These are phyloP conservation scores for Taphrorychus bicolor DNA, from an alignment of 2,888 invertebrate genomes.

Conservation along the genomic window DNA sequence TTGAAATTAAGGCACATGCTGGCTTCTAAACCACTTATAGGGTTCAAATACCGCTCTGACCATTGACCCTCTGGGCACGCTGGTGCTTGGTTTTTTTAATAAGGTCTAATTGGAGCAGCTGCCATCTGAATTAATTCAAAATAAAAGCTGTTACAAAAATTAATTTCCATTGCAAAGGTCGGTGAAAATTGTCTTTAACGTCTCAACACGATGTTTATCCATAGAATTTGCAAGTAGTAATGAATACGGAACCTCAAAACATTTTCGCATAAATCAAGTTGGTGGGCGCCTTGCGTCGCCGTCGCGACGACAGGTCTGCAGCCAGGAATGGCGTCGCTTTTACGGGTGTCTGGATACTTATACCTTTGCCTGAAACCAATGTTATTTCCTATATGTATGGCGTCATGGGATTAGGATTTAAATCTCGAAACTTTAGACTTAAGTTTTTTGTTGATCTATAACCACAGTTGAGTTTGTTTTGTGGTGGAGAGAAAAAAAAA, in stretches of 20 bases:
- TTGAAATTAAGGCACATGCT: slow-evolving; percentile 15
- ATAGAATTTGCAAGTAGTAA: not conserved
- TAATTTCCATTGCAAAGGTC: not conserved
- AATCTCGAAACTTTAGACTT: too few relatives aligned
- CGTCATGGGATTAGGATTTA: too few relatives aligned
- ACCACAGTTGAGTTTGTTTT: too few relatives aligned
- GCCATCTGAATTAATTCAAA: slow-evolving; percentile 1
- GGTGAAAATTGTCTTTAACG: not conserved
- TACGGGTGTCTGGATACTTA: slow-evolving; percentile 7
- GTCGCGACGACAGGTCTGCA: slow-evolving; percentile 26
- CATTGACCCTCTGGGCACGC: slow-evolving; percentile 48
- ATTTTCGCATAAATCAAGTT: slow-evolving; percentile 16
- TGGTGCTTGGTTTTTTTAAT: slow-evolving; percentile 12
- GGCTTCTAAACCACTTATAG: slow-evolving; percentile 16
- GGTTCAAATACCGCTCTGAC: slow-evolving; percentile 55
- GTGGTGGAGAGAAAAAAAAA: too few relatives aligned
- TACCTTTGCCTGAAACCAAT: not conserved
- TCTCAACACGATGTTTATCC: not conserved
- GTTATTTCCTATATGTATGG: not conserved
- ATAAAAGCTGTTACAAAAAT: not conserved
- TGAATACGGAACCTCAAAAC: not conserved
- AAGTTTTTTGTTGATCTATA: too few relatives aligned
- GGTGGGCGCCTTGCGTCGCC: slow-evolving; percentile 19
- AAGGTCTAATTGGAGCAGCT: slow-evolving; percentile 20
- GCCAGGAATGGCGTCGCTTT: slow-evolving; percentile 17